Evolutionary conservation across 2,888 invertebrate species (phyloP).

Genomic region (Byasa hedistus): DNA sequence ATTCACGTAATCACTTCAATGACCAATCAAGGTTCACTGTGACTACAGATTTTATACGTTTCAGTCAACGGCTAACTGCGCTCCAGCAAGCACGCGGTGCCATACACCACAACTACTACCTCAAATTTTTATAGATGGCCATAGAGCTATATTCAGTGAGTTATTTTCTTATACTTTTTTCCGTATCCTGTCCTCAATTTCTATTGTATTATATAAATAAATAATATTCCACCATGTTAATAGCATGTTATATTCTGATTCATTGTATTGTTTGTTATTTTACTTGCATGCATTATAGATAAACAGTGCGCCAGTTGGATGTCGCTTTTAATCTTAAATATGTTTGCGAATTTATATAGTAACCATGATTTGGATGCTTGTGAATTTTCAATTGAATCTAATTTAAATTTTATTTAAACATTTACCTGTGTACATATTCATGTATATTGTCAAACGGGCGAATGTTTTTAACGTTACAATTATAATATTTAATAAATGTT

Average conservation of each 20-base stretch:
- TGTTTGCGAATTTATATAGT: neutral
- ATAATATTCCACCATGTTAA: neutral
- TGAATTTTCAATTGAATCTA: neutral
- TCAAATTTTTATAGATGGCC: constrained; percentile 36
- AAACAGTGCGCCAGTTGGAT: neutral
- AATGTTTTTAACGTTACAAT: neutral
- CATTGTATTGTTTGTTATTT: neutral
- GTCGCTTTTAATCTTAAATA: neutral
- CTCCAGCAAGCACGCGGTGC: constrained; percentile 4
- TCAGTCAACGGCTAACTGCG: constrained; percentile 23
- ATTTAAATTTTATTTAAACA: neutral
- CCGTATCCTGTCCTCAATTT: neutral
- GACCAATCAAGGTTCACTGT: constrained; percentile 6
- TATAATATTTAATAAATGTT: neutral
- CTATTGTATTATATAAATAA: neutral
- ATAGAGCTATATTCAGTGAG: constrained; percentile 29
- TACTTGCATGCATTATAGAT: neutral
- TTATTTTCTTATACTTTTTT: constrained; percentile 5
- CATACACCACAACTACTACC: constrained; percentile 39
- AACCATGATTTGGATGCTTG: neutral
- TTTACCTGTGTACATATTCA: too few species aligned
- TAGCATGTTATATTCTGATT: neutral
- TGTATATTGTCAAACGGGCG: neutral
- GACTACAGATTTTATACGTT: constrained; percentile 9
- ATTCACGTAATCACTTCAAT: neutral